Conservation (phyloP, 1,140 invertebrate species). For the Ceratosolen fusciceps region DNA sequence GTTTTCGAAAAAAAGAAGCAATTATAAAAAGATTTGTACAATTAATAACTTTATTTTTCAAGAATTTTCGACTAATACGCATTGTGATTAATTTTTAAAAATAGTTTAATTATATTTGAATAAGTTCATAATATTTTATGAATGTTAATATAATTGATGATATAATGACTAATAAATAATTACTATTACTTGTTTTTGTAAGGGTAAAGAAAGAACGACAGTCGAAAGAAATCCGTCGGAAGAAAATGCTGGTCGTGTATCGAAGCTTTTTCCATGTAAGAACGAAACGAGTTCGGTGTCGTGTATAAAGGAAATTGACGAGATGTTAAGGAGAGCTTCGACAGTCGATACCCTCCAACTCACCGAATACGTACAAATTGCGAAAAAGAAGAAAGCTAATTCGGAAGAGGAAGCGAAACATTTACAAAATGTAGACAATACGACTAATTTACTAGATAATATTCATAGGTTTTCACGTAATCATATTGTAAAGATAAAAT, state of each 20-base stretch:
- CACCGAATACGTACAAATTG: conserved; percentile 63
- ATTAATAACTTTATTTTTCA: too few species aligned
- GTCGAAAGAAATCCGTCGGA: conserved; percentile 6
- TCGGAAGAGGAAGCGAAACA: conserved; percentile 37
- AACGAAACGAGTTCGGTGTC: conserved; percentile 37
- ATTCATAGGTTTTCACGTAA: conserved; percentile 63
- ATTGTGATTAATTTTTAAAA: too few species aligned
- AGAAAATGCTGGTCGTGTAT: background rate
- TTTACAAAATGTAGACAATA: conserved; percentile 17
- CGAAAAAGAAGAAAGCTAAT: conserved; percentile 48
- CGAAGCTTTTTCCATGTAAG: conserved; percentile 25
- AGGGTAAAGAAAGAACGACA: conserved; percentile 8
- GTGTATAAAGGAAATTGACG: conserved; percentile 52
- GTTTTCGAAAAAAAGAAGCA: too few species aligned
- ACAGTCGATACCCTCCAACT: conserved; percentile 58
- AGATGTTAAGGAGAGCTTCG: conserved; percentile 57
- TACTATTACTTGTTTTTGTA: conserved; percentile 1
- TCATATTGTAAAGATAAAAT: conserved; percentile 64
- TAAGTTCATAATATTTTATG: too few species aligned
- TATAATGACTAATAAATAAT: background rate
- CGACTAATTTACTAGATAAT: conserved; percentile 60
- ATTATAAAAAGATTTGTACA: too few species aligned
- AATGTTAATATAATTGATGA: background rate
- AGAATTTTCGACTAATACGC: too few species aligned
- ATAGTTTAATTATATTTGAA: too few species aligned